Conservation (phyloP, 1,140 invertebrate genomes). For the Lordiphosa collinella region DNA sequence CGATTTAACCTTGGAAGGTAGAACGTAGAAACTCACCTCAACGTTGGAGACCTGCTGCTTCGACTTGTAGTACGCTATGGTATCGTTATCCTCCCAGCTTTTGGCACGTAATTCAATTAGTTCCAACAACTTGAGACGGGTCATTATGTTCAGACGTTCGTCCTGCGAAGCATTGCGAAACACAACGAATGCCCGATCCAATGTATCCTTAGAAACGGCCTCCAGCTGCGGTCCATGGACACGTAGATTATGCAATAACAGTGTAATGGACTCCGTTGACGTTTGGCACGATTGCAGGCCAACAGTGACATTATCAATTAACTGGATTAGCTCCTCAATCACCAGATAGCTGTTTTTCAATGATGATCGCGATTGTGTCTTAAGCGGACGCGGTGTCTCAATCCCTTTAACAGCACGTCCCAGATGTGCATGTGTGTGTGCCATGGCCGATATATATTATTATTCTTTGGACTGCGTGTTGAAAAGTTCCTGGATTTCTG, state of each 20-base stretch:
- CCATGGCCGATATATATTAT: slow-evolving; percentile 41
- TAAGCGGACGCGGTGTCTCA: slow-evolving; percentile 86
- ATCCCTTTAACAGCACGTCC: slow-evolving; percentile 84
- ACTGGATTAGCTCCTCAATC: slow-evolving; percentile 85
- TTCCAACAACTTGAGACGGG: slow-evolving; percentile 91
- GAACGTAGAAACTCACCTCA: no score
- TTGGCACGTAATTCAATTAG: slow-evolving; percentile 93
- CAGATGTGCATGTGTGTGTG: slow-evolving; percentile 72
- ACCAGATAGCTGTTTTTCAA: slow-evolving; percentile 74
- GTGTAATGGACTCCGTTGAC: slow-evolving; percentile 69
- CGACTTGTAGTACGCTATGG: slow-evolving; percentile 90
- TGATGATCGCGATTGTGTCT: slow-evolving; percentile 81
- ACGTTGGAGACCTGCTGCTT: slow-evolving; percentile 85
- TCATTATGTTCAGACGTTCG: slow-evolving; percentile 88
- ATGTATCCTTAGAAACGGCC: slow-evolving; percentile 86
- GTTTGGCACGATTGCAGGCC: slow-evolving; percentile 83
- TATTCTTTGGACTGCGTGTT: slow-evolving; percentile 6
- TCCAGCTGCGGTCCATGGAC: slow-evolving; percentile 87
- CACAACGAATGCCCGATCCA: slow-evolving; percentile 86
- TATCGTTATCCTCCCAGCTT: slow-evolving; percentile 90
- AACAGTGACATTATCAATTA: slow-evolving; percentile 85
- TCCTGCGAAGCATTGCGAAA: slow-evolving; percentile 93
- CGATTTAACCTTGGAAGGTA: no score
- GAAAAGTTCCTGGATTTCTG: no score
- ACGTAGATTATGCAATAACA: slow-evolving; percentile 83